Evolutionary conservation across 1,140 invertebrate species (phyloP).

Genomic region (Lordiphosa collinella): DNA sequence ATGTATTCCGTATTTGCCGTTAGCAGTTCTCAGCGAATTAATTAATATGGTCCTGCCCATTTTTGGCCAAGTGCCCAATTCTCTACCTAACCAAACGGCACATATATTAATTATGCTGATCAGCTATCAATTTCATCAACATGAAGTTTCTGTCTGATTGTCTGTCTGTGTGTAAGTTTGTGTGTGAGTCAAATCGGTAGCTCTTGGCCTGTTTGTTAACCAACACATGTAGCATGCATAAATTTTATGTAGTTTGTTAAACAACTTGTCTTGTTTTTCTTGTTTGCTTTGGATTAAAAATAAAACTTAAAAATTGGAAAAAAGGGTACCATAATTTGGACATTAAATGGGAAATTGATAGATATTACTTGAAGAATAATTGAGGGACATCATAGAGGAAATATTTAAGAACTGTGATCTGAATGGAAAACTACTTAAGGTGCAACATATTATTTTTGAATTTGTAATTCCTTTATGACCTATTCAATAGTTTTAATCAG

Average conservation of each 20-base stretch:
- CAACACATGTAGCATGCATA: conserved; percentile 45
- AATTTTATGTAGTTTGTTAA: conserved; percentile 43
- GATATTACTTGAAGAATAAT: too few relatives aligned
- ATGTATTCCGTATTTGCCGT: conserved; percentile 6
- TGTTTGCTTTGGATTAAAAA: conserved; percentile 6
- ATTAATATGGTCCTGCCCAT: conserved; percentile 4
- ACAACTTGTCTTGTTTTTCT: conserved; percentile 38
- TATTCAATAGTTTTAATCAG: too few relatives aligned
- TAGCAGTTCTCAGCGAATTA: neutral
- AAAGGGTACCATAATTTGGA: too few relatives aligned
- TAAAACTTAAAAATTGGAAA: too few relatives aligned
- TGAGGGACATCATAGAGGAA: too few relatives aligned
- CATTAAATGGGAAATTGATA: too few relatives aligned
- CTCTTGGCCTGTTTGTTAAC: conserved; percentile 27
- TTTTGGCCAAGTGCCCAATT: conserved; percentile 26
- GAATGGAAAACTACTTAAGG: too few relatives aligned
- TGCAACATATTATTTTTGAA: too few relatives aligned
- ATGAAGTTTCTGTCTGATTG: neutral
- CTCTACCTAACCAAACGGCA: conserved; percentile 8
- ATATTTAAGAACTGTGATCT: too few relatives aligned
- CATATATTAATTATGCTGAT: conserved; percentile 40
- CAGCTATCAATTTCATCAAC: conserved; percentile 43
- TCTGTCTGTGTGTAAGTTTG: conserved; percentile 6
- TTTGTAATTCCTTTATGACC: too few relatives aligned
- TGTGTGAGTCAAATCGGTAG: conserved; percentile 31